A percentile compares a stretch with the other conserved stretches of the same genome.
Evolutionary conservation across 2,797 vertebrate genomes (phyloP).

Genomic region (Tadarida brasiliensis): DNA sequence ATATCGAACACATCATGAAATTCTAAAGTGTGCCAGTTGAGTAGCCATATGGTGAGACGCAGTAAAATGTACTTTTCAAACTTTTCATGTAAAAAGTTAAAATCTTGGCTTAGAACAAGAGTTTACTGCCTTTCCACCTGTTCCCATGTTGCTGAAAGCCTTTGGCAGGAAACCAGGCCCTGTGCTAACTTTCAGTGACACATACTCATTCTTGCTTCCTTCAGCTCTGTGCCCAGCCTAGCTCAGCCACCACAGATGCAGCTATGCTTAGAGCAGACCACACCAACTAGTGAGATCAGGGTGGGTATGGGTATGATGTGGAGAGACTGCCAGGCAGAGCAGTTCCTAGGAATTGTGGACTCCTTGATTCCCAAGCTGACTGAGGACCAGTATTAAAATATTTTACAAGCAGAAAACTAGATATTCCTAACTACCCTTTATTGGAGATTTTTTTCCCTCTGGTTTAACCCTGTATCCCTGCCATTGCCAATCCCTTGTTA

Average conservation of each 20-base stretch:
- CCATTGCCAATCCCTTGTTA: background rate
- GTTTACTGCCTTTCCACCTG: conserved; percentile 68
- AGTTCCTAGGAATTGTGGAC: background rate
- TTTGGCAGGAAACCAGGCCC: conserved; percentile 63
- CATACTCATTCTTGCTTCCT: background rate
- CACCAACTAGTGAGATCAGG: background rate
- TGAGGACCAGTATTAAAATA: background rate
- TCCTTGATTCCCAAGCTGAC: background rate
- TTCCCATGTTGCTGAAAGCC: conserved; percentile 49
- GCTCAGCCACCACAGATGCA: background rate
- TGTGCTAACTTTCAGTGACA: conserved; percentile 47
- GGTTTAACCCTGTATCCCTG: background rate
- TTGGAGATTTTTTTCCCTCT: background rate
- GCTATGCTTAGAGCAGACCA: background rate
- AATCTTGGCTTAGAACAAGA: conserved; percentile 59
- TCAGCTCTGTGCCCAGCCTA: background rate
- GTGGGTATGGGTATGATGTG: background rate
- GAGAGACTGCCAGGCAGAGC: background rate
- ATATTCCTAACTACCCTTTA: background rate
- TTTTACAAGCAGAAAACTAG: background rate
- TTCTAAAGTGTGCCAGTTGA: conserved; percentile 36
- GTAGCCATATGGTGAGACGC: conserved; percentile 69
- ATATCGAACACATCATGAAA: background rate
- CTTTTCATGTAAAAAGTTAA: conserved; percentile 48
- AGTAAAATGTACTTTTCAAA: conserved; percentile 62